Percentiles rank a stretch among this genome's conserved stretches.
Evolutionary conservation across 2,113 vertebrate genomes (phyloP).

Genomic region (Natator depressus): DNA sequence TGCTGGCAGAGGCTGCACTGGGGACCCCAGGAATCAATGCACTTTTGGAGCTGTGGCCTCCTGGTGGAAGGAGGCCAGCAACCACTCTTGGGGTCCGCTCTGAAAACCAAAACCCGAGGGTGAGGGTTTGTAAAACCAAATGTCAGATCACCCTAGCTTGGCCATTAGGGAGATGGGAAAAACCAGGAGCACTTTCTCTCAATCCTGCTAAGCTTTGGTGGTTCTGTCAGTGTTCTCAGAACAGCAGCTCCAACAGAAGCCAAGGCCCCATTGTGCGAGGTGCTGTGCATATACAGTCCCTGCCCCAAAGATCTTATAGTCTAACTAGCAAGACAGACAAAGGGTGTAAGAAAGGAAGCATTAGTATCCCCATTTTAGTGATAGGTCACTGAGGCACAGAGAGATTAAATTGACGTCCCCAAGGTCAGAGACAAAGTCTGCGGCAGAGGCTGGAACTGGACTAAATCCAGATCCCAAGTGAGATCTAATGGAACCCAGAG

Average conservation of each 20-base stretch:
- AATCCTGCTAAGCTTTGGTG: not conserved
- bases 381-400: not conserved
- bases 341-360: not conserved
- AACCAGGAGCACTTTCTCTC: not conserved
- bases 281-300: not conserved
- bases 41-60: not conserved
- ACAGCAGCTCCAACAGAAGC: not conserved
- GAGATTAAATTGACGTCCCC: not conserved
- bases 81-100: not conserved
- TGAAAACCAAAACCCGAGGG: not conserved
- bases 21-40: not conserved
- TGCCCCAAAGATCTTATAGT: accelerated
- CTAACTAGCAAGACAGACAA: not conserved
- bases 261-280: too few relatives aligned
- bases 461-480: accelerated
- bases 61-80: not conserved
- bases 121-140: not conserved
- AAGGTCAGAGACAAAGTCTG: not conserved
- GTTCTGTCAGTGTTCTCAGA: not conserved
- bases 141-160: not conserved
- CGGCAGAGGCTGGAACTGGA: not conserved
- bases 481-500: not conserved
- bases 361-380: not conserved
- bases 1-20: not conserved
- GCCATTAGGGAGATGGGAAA: not conserved